phyloP scores from a whole-genome alignment of 2,797 vertebrate genomes.

The Pampus argenteus region DNA sequence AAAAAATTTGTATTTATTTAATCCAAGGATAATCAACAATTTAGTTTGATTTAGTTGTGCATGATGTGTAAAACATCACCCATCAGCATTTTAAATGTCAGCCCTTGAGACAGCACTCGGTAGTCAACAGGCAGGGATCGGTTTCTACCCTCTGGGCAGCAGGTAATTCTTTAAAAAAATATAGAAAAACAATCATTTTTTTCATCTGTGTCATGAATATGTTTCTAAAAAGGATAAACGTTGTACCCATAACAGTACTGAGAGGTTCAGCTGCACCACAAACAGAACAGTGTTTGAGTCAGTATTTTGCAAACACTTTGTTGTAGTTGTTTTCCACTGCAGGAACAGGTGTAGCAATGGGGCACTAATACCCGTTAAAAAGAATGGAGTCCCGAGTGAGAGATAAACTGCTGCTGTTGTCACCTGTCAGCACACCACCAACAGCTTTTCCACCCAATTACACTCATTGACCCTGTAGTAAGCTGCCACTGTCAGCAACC shows the following conservation, averaged over 20 bases:
- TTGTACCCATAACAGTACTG: background rate
- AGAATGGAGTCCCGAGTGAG: slow-evolving; percentile 33
- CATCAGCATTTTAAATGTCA: slow-evolving; percentile 8
- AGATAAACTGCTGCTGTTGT: slow-evolving; percentile 56
- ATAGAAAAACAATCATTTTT: background rate
- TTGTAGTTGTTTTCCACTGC: slow-evolving; percentile 38
- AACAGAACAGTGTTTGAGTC: slow-evolving; percentile 26
- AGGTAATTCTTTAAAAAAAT: background rate
- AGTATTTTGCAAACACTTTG: slow-evolving; percentile 57
- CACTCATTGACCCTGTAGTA: slow-evolving; percentile 33
- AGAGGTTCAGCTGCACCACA: slow-evolving; percentile 25
- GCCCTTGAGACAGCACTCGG: slow-evolving; percentile 14
- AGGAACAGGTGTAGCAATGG: slow-evolving; percentile 48
- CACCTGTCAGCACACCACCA: slow-evolving; percentile 59
- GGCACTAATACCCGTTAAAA: slow-evolving; percentile 31
- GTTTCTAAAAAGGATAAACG: slow-evolving; percentile 4
- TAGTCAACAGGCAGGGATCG: slow-evolving; percentile 26
- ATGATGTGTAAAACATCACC: slow-evolving; percentile 39
- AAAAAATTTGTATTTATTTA: background rate
- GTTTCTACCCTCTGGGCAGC: slow-evolving; percentile 14
- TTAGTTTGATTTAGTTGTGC: slow-evolving; percentile 11
- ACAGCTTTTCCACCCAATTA: slow-evolving; percentile 69
- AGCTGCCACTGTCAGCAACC: slow-evolving; percentile 49
- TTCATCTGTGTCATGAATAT: background rate
- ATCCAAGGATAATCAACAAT: background rate